Base-by-base conservation (phyloP, 2,888 invertebrate genomes). In the Spialia ferax region DNA sequence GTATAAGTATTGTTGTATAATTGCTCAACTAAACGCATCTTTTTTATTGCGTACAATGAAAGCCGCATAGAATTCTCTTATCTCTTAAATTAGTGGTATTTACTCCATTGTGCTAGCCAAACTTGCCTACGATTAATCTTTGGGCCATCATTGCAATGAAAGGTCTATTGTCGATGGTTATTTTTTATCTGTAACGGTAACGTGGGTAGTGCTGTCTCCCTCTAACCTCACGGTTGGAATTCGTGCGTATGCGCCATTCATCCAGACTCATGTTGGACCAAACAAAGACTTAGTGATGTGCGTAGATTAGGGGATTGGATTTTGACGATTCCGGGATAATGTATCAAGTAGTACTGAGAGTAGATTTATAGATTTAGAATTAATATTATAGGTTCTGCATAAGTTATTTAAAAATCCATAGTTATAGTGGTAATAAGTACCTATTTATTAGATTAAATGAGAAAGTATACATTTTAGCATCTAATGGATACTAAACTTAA, bases 231-330 rank as follows among this genome's bases (percentile, higher is more conserved):
- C 72, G 76, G 63, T 67, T 57, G 63, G 74, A 70, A 73, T 73
- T 72, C 71, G 71, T 75, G 76, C 77, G 76, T 77, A 73, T 71
- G 74, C 78, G 77, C 75, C 77, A 75, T 79, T 78, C 74, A 78
- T 76, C 69, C 70, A 57, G 60, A 55, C 54, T 72, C 42, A 32
- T 69, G 18, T 35, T 60, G 2, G 26, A 71, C 74, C 76, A 77
- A 82, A 80, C 76, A 79, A 75, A 62, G 73, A 59, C 63, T 69
- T 75, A 78, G 78, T 77, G 76, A 76, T 79, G 80, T 29, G 13
- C 11, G 2, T 15, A 0, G 8, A 45, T 18, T 18, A 45, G 2
- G 38, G 5, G 38, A 38, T 38, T n/a, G 38, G n/a, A 38, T 38
- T 4, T 2, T 38, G 4, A n/a, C 3, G 13, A n/a, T 3, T 38